phyloP scores from a whole-genome alignment of 2,113 vertebrate genomes.

The Hippocampus zosterae region DNA sequence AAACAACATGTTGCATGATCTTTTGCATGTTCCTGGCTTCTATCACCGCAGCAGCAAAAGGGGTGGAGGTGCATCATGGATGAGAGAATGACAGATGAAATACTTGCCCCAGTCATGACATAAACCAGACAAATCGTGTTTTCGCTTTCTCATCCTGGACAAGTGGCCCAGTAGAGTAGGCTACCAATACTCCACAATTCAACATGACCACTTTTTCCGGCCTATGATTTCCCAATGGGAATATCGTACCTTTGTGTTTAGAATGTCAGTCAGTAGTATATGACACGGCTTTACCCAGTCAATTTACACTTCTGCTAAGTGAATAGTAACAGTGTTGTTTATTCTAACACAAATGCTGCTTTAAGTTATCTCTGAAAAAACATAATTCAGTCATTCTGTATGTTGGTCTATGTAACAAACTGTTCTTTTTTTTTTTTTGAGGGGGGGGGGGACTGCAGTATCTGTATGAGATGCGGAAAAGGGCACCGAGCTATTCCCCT shows the following conservation, averaged over 20 bases:
- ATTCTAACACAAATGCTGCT: neutral
- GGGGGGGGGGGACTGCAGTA: neutral
- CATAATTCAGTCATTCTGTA: neutral
- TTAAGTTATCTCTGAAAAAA: neutral
- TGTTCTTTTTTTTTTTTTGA: neutral
- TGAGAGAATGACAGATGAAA: conserved; percentile 63
- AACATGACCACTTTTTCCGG: neutral
- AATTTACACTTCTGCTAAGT: neutral
- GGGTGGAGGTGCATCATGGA: conserved; percentile 55
- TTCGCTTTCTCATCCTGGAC: conserved; percentile 54
- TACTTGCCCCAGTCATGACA: conserved; percentile 53
- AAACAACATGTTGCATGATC: conserved; percentile 1
- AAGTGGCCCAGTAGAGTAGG: conserved; percentile 25
- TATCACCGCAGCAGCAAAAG: conserved; percentile 53
- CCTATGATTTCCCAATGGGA: neutral
- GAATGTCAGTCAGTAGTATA: neutral
- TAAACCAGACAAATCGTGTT: conserved; percentile 61
- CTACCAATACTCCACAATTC: conserved; percentile 5
- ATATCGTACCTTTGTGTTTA: neutral
- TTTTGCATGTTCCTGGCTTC: conserved; percentile 38
- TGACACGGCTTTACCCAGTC: neutral
- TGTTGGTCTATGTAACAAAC: neutral
- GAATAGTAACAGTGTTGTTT: neutral
- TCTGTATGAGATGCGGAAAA: neutral
- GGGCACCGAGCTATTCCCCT: neutral